These are phyloP conservation scores for Campodea augens DNA, from an alignment of 1,140 invertebrate genomes.

Conservation along the genomic window DNA sequence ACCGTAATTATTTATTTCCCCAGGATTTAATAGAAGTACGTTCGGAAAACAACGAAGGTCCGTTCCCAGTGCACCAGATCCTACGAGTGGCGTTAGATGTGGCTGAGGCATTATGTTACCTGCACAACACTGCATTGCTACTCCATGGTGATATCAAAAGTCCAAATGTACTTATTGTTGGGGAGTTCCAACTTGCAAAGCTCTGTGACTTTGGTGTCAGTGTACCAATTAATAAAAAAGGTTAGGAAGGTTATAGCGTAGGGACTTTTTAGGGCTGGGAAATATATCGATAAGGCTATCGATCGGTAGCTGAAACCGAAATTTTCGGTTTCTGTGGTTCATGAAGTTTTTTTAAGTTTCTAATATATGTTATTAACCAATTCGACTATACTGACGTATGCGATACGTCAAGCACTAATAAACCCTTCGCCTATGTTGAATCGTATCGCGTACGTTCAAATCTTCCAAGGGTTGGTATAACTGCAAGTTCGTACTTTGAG, in stretches of 20 bases:
- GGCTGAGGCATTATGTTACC: conserved; percentile 49
- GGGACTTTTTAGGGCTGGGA: conserved; percentile 23
- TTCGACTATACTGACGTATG: no score
- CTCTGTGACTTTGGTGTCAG: conserved; percentile 72
- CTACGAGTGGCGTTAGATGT: conserved; percentile 42
- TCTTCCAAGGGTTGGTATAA: no score
- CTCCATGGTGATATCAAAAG: conserved; percentile 74
- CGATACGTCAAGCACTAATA: no score
- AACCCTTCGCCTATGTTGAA: no score
- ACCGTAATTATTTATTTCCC: conserved; percentile 13
- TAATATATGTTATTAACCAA: no score
- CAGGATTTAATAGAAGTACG: conserved; percentile 47
- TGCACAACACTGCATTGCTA: conserved; percentile 47
- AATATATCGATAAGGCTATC: no score
- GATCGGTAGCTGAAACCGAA: no score
- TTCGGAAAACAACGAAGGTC: conserved; percentile 32
- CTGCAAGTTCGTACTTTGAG: no score
- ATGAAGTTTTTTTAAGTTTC: no score
- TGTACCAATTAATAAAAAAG: conserved; percentile 41
- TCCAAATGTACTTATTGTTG: conserved; percentile 51
- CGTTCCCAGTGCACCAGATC: conserved; percentile 40
- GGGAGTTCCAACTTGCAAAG: conserved; percentile 51
- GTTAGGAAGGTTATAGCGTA: conserved; percentile 16
- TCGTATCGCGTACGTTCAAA: no score
- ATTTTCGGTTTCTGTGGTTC: no score